Evolutionary conservation across 1,140 invertebrate genomes (phyloP).

Genomic region (Ephestia elutella): DNA sequence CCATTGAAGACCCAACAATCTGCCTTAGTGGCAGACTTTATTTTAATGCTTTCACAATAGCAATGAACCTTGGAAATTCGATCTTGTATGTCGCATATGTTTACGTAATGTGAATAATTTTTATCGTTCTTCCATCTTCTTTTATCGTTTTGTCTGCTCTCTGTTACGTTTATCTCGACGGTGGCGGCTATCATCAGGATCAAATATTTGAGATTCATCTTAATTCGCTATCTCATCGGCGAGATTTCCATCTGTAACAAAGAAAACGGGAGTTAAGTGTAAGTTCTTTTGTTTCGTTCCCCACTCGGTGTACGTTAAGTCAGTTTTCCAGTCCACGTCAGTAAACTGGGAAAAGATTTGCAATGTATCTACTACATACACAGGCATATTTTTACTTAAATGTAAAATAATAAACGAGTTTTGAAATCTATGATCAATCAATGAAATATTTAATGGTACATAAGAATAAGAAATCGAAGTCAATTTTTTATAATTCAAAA

Average conservation of each 20-base stretch:
- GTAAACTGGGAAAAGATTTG: no score
- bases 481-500: no score
- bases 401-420: no score
- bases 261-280: constrained; percentile 29
- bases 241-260: constrained; percentile 60
- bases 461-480: no score
- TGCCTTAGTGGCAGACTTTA: constrained; percentile 64
- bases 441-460: no score
- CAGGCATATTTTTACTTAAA: no score
- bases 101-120: constrained; percentile 59
- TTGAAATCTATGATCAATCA: no score
- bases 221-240: constrained; percentile 44
- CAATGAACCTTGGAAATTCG: constrained; percentile 69
- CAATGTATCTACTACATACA: no score
- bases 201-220: constrained; percentile 64
- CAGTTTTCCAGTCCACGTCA: no score
- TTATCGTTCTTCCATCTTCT: constrained; percentile 63
- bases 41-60: constrained; percentile 63
- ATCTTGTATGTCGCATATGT: constrained; percentile 70
- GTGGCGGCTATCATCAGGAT: constrained; percentile 63
- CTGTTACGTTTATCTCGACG: constrained; percentile 63
- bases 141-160: constrained; percentile 64
- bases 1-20: constrained; percentile 81
- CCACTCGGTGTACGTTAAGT: constrained; percentile 10
- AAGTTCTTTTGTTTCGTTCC: constrained; percentile 31